Percentiles rank a stretch among this genome's conserved stretches.
Evolutionary conservation across 2,888 invertebrate genomes (phyloP).

Genomic region (Thera obeliscata): DNA sequence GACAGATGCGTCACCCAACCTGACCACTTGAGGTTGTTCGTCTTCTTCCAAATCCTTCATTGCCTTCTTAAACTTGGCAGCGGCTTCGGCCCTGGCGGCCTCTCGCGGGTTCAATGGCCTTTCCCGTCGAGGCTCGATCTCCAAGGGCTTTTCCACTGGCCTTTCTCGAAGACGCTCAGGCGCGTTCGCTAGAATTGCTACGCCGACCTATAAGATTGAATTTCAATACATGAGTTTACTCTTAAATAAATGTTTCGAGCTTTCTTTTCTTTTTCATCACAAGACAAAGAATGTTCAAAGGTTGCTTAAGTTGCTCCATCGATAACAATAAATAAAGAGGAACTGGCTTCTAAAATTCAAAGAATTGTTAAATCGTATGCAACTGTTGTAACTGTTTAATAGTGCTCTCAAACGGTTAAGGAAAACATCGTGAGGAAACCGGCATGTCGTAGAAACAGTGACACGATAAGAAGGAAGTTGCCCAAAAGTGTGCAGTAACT

Average conservation of each 20-base stretch:
- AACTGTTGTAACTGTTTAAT: no score
- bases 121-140: constrained; percentile 83
- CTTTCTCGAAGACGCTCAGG: constrained; percentile 82
- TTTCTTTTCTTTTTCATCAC: not conserved
- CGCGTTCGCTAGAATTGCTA: constrained; percentile 94
- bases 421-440: no score
- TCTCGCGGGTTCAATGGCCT: constrained; percentile 52
- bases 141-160: constrained; percentile 84
- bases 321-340: no score
- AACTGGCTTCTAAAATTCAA: no score
- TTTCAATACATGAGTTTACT: not conserved
- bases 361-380: no score
- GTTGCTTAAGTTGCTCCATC: no score
- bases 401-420: no score
- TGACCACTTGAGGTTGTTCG: constrained; percentile 94
- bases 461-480: no score
- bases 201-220: constrained; percentile 85
- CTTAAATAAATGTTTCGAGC: no score
- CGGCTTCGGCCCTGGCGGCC: constrained; percentile 66
- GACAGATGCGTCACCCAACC: constrained; percentile 99
- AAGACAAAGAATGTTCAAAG: no score
- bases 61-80: constrained; percentile 86
- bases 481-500: no score
- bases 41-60: constrained; percentile 94
- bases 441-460: no score